Base-by-base conservation (phyloP, 2,888 invertebrate species). In the Drosophila nigritarsus region DNA sequence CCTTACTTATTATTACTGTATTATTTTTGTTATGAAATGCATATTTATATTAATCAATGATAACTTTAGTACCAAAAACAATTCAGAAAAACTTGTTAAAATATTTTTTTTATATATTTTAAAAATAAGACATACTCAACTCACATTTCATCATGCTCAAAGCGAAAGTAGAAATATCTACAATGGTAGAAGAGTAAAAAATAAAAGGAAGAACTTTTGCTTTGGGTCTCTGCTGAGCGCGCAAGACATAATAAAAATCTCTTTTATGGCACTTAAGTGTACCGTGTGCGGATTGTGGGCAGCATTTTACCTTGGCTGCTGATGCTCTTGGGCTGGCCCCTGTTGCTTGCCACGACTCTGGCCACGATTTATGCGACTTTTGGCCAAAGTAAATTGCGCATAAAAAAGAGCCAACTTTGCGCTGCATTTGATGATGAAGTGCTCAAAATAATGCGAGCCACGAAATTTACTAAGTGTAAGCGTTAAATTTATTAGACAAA, bases 221-320 rank as follows among this genome's bases (percentile, higher is more conserved):
- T 73, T 63, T 73, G 69, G 78, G 45, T 63, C 68, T 75, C 64
- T 48, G 75, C 70, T 69, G 53, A 48, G 78, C 75, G 56, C 79
- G 87, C 75, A 87, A 87, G 87, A 90, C 89, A 90, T 87, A 90
- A 87, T 87, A 87, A 87, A 87, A 87, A 87, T 90, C 90, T 87
- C 90, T 87, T 87, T 87, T 87, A 87, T 90, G 87, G 90, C 87
- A 87, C 87, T 87, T 90, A 90, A 90, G 90, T 90, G 90, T 77
- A 75, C 84, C 73, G 90, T 89, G 90, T 87, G 89, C 73, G 86
- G 88, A 90, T 90, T 89, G 87, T 87, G 87, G 87, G 90, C 82
- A 87, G 87, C 88, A 82, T 79, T 87, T 90, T 75, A 73, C 79
- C 86, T 89, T 79, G 75, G 75, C 60, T 65, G 71, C 56, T 63